Conservation (phyloP, 2,113 vertebrate species). For the Clarias magur region DNA sequence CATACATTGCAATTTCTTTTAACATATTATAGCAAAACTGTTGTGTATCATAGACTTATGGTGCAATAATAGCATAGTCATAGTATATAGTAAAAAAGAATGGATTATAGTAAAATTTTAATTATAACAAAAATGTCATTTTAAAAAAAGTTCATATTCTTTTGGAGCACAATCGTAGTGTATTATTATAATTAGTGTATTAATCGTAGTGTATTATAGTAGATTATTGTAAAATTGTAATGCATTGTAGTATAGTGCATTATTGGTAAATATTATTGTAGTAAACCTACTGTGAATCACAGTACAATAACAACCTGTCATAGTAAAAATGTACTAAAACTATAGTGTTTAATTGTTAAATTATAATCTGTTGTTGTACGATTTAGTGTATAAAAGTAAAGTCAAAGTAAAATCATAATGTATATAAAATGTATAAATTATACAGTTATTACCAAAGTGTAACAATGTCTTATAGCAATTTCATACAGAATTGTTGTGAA, state of each 20-base stretch:
- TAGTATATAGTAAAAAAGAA: background rate
- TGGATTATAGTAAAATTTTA: background rate
- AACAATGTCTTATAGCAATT: too few relatives aligned
- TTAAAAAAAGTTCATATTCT: too few relatives aligned
- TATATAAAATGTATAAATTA: too few relatives aligned
- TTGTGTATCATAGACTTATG: background rate
- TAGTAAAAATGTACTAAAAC: background rate
- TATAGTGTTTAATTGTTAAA: background rate
- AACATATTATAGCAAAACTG: too few relatives aligned
- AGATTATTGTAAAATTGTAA: too few relatives aligned
- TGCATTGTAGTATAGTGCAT: background rate
- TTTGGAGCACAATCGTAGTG: too few relatives aligned
- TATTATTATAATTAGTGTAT: too few relatives aligned
- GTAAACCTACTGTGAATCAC: background rate
- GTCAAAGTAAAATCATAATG: background rate
- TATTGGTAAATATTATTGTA: background rate
- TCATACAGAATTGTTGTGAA: too few relatives aligned
- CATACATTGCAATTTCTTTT: background rate
- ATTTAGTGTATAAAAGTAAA: background rate
- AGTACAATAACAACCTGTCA: background rate
- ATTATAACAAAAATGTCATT: background rate
- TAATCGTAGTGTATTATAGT: background rate
- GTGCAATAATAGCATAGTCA: background rate
- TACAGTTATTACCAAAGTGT: too few relatives aligned
- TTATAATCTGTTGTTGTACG: background rate